Percentiles rank a stretch among this genome's conserved stretches.
These are phyloP conservation scores for Tokudaia tokunoshimensis DNA, from an alignment of 2,797 vertebrate species.

Conservation along the genomic window DNA sequence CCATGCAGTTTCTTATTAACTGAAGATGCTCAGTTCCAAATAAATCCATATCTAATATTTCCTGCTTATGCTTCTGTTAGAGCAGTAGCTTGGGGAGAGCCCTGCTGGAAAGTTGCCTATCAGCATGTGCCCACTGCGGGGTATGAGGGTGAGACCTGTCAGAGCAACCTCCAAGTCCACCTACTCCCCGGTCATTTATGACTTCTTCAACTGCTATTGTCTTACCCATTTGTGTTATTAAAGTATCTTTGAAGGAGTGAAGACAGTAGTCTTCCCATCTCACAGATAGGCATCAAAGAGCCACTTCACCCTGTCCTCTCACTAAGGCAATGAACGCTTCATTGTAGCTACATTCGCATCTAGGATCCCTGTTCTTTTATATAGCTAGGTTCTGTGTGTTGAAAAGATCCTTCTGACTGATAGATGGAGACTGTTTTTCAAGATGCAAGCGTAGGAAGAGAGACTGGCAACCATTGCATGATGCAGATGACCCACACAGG, in stretches of 20 bases:
- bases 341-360: not conserved
- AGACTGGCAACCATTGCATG: not conserved
- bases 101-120: not conserved
- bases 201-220: not conserved
- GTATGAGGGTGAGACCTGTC: fast-evolving
- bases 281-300: not conserved
- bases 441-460: not conserved
- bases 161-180: not conserved
- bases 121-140: not conserved
- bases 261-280: not conserved
- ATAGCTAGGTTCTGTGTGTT: not conserved
- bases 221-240: not conserved
- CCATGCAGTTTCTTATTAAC: not conserved
- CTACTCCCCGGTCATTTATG: not conserved
- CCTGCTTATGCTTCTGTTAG: not conserved
- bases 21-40: not conserved
- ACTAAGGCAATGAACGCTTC: fast-evolving
- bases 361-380: not conserved
- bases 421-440: not conserved
- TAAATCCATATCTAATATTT: not conserved
- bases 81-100: not conserved
- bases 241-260: not conserved
- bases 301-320: fast-evolving
- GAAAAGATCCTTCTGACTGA: not conserved
- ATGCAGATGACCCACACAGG: not conserved